phyloP scores from a whole-genome alignment of 2,888 invertebrate genomes.

The Phyto melanocephala region DNA sequence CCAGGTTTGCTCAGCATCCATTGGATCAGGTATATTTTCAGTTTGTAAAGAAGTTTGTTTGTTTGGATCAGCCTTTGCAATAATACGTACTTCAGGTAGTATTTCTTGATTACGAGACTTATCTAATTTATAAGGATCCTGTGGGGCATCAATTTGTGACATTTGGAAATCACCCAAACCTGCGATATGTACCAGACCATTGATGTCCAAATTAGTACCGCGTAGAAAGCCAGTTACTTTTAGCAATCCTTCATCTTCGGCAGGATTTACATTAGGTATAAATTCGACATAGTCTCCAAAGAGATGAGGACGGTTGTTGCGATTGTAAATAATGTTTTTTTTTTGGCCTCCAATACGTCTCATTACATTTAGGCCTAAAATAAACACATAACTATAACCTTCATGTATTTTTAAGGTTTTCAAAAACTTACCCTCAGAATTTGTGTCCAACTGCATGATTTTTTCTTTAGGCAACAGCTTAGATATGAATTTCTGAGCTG shows the following conservation, averaged over 20 bases:
- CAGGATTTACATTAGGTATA: constrained; percentile 79
- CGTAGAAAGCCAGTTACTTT: constrained; percentile 93
- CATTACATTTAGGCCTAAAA: constrained; percentile 82
- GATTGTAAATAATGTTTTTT: constrained; percentile 85
- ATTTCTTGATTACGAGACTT: constrained; percentile 74
- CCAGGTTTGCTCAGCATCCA: constrained; percentile 98
- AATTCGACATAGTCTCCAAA: constrained; percentile 89
- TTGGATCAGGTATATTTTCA: constrained; percentile 91
- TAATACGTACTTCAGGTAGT: constrained; percentile 76
- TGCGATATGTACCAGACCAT: constrained; percentile 92
- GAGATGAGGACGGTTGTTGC: constrained; percentile 90
- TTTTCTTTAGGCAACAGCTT: constrained; percentile 92
- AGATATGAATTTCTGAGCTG: constrained; percentile 80
- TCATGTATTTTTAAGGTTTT: not conserved
- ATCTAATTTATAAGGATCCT: constrained; percentile 85
- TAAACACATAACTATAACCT: not conserved
- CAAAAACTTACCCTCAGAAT: constrained; percentile 81
- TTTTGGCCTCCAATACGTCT: constrained; percentile 90
- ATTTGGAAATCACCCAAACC: constrained; percentile 97
- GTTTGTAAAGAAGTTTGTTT: constrained; percentile 87
- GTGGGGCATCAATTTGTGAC: constrained; percentile 85
- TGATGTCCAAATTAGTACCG: constrained; percentile 90
- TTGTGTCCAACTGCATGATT: constrained; percentile 87
- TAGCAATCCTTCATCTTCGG: constrained; percentile 81
- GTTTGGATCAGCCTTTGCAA: constrained; percentile 82